Evolutionary conservation across 2,888 invertebrate species (phyloP), one percentile per base, ranked within the genome.

Genomic region (Aporophyla lueneburgensis): DNA sequence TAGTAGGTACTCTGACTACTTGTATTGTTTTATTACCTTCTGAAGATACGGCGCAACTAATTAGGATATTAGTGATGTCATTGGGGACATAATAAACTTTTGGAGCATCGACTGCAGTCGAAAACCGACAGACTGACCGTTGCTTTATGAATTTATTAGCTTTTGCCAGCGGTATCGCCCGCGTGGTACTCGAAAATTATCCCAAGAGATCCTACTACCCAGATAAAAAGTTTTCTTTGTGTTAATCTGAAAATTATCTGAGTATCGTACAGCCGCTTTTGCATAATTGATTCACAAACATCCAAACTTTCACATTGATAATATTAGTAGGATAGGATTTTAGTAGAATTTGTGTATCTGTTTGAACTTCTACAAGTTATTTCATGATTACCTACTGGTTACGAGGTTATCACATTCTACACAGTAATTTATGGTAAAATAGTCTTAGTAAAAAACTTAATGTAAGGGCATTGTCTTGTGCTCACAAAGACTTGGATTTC

Each of bases 31-130:
- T 83, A 84, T 83, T 84, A 72, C 71, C 71, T 69, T 77, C 69
- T 74, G 68, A 77, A 77, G 83, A 83, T 69, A 84, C 71, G 68
- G 53, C 72, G 40, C 56, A 79, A 74, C 86, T 84, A 86, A 86
- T 86, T 76, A 80, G 74, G 86, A 75, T 74, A 86, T 86, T 78
- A 79, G 79, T 86, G 86, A 86, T 86, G 85, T 86, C 86, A 86
- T 86, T 86, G 73, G 51, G 77, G 77, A 70, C 84, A 69, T 49
- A 73, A 84, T 76, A 76, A 80, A 80, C 49, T 62, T 83, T 77
- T 68, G 27, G 49, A 59, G 61, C 73, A 61, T 5, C 4, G 12
- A 73, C 56, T 70, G 54, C 58, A 80, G 56, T 73, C 61, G 40
- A 58, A 79, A 72, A 79, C 33, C n/a, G n/a, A n/a, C n/a, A n/a